phyloP scores from a whole-genome alignment of 1,140 invertebrate genomes.

The Macrosteles quadrilineatus region DNA sequence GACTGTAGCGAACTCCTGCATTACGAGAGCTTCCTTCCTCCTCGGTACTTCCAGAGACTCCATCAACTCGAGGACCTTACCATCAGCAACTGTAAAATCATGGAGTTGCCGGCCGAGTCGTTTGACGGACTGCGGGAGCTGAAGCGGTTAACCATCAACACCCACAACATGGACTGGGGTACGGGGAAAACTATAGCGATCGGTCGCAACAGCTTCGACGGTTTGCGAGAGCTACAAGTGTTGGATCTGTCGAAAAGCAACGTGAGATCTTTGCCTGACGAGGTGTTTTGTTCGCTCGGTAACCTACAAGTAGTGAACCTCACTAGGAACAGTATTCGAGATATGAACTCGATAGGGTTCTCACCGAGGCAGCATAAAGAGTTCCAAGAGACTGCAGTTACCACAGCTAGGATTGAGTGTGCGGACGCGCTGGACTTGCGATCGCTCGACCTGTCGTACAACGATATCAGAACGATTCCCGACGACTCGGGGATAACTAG shows the following conservation, averaged over 20 bases:
- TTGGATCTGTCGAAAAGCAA: conserved; percentile 83
- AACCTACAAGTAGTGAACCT: conserved; percentile 82
- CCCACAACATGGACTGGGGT: conserved; percentile 76
- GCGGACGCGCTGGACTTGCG: conserved; percentile 63
- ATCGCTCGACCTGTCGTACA: conserved; percentile 75
- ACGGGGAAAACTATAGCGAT: conserved; percentile 69
- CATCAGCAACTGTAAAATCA: conserved; percentile 77
- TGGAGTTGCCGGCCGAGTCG: conserved; percentile 70
- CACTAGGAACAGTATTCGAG: conserved; percentile 75
- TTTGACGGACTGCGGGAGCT: conserved; percentile 76
- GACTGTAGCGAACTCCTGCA: conserved; percentile 76
- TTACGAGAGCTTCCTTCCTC: conserved; percentile 74
- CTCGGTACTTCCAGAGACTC: conserved; percentile 70
- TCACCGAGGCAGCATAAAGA: conserved; percentile 53
- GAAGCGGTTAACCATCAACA: conserved; percentile 71
- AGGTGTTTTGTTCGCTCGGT: conserved; percentile 72
- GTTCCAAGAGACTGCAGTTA: conserved; percentile 51
- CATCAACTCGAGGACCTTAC: conserved; percentile 70
- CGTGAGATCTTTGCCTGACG: conserved; percentile 70
- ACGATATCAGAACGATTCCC: conserved; percentile 68
- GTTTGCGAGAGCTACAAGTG: conserved; percentile 72
- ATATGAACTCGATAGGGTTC: conserved; percentile 72
- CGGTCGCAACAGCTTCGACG: conserved; percentile 65
- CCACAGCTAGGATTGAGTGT: conserved; percentile 39
- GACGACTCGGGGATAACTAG: conserved; percentile 71